Evolutionary conservation across 1,140 invertebrate species (phyloP).

Genomic region (Brachionus manjavacas): DNA sequence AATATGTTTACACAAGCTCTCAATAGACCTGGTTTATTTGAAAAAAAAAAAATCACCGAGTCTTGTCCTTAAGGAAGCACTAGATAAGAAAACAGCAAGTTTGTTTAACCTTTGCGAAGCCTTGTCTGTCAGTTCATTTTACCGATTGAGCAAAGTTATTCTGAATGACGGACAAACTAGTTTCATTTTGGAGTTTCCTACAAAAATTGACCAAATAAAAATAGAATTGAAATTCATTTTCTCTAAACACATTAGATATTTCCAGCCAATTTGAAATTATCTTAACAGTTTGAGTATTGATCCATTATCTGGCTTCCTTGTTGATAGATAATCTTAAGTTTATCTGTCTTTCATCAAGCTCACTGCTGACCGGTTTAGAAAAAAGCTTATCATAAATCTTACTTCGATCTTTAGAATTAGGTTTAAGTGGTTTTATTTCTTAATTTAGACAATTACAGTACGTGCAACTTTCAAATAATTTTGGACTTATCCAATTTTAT

Average conservation of each 20-base stretch:
- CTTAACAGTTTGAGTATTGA: not conserved
- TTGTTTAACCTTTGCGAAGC: not conserved
- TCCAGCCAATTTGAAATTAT: constrained; percentile 23
- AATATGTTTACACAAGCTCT: not conserved
- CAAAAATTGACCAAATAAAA: not conserved
- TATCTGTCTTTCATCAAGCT: constrained; percentile 11
- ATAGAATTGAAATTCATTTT: not conserved
- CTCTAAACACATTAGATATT: constrained; percentile 15
- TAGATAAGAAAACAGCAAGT: not conserved
- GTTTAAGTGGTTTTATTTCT: not conserved
- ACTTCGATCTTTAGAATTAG: not conserved
- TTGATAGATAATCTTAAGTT: not conserved
- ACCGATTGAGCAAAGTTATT: not conserved
- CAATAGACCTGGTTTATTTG: not conserved
- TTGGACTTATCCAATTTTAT: not conserved
- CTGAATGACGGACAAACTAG: not conserved
- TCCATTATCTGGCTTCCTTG: constrained; percentile 11
- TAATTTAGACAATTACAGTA: not conserved
- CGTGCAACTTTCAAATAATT: not conserved
- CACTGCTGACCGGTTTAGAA: not conserved
- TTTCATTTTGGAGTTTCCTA: not conserved
- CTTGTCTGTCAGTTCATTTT: not conserved
- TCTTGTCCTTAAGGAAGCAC: not conserved
- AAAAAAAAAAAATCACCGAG: constrained; percentile 1
- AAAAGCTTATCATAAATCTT: not conserved